These are phyloP conservation scores for Rhynchopsitta pachyrhyncha DNA, from an alignment of 2,113 vertebrate species.

Conservation along the genomic window DNA sequence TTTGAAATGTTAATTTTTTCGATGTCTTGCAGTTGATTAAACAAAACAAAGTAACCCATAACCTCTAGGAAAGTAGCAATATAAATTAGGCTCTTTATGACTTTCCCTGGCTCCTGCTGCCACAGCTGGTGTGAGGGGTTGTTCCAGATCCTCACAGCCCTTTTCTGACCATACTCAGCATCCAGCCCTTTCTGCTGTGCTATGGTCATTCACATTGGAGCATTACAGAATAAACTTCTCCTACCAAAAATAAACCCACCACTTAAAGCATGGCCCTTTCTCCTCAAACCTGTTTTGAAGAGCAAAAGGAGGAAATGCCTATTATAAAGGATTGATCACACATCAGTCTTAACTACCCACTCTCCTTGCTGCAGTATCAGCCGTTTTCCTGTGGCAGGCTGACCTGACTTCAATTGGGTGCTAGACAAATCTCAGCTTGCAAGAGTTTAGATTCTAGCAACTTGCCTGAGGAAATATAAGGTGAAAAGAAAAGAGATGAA, in stretches of 20 bases:
- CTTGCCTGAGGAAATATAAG: not conserved
- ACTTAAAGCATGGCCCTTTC: not conserved
- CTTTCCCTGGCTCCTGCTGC: not conserved
- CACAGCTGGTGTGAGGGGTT: rapidly evolving
- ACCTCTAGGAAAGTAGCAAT: not conserved
- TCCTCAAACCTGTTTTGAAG: not conserved
- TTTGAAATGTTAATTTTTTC: constrained; percentile 37
- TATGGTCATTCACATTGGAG: not conserved
- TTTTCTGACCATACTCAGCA: not conserved
- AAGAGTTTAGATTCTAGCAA: not conserved
- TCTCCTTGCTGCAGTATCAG: not conserved
- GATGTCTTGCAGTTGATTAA: not conserved
- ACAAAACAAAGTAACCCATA: not conserved
- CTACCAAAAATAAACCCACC: not conserved
- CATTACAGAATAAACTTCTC: not conserved
- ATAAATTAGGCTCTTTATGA: not conserved
- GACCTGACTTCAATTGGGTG: not conserved
- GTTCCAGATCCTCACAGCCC: not conserved
- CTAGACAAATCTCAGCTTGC: not conserved
- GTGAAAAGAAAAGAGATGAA: not conserved
- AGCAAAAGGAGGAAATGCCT: not conserved
- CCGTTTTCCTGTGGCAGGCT: not conserved
- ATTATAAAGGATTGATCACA: not conserved
- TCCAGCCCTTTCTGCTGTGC: rapidly evolving
- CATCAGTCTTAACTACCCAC: not conserved